Conservation (phyloP, 2,797 vertebrate species). For the Phoxinus dragarum region DNA sequence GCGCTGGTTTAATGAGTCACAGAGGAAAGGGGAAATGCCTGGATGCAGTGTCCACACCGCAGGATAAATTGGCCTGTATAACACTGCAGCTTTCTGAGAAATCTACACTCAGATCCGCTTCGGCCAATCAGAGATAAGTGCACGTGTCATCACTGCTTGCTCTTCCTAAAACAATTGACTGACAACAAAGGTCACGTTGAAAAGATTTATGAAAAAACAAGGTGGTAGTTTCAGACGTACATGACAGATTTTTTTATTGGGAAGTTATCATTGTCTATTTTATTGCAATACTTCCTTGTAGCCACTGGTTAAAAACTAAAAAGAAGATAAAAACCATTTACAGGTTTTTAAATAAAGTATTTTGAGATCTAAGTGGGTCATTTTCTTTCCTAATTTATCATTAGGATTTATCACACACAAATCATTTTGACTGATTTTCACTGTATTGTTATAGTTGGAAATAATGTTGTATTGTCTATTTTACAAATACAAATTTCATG, state of each 20-base stretch:
- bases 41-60: slow-evolving; percentile 57
- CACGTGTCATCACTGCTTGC: slow-evolving; percentile 4
- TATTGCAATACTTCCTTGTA: not conserved
- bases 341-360: not conserved
- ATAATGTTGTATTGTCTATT: not conserved
- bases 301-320: not conserved
- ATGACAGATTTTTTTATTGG: not conserved
- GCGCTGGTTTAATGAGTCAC: slow-evolving; percentile 76
- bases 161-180: not conserved
- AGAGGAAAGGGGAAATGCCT: slow-evolving; percentile 77
- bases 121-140: slow-evolving; percentile 49
- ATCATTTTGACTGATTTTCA: too few species aligned
- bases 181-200: slow-evolving; percentile 32
- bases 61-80: slow-evolving; percentile 55
- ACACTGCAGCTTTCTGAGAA: slow-evolving; percentile 53
- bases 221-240: not conserved
- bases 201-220: slow-evolving; percentile 38
- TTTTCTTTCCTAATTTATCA: not conserved
- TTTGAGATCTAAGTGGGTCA: not conserved
- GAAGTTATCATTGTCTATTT: not conserved
- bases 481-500: not conserved
- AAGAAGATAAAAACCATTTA: not conserved
- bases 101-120: slow-evolving; percentile 28
- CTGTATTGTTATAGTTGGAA: not conserved
- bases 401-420: not conserved